These are phyloP conservation scores for Petrolisthes cinctipes DNA, from an alignment of 2,888 invertebrate species.

Conservation along the genomic window DNA sequence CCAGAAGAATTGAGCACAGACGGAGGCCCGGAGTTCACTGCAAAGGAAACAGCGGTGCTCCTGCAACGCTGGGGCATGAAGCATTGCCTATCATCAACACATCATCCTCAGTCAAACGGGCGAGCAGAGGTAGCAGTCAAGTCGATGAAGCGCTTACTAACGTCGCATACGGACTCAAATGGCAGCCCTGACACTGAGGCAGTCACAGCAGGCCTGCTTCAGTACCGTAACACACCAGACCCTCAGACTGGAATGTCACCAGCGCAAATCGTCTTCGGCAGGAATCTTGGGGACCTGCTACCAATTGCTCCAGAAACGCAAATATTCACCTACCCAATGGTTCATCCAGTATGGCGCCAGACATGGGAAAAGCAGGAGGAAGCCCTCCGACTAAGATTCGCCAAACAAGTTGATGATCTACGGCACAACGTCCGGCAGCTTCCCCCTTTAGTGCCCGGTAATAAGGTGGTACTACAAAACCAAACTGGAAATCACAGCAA, in stretches of 20 bases:
- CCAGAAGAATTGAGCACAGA: slow-evolving; percentile 38
- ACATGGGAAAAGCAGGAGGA: neutral
- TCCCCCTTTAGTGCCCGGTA: neutral
- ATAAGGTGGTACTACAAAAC: slow-evolving; percentile 7
- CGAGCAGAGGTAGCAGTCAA: slow-evolving; percentile 8
- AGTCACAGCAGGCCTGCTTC: neutral
- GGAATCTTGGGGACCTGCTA: neutral
- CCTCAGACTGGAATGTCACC: neutral
- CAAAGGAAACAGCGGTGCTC: neutral
- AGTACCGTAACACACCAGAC: slow-evolving; percentile 26
- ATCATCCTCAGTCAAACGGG: neutral
- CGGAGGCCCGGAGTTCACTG: slow-evolving; percentile 36
- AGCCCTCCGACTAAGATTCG: neutral
- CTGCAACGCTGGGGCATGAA: neutral
- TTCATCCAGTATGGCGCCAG: neutral
- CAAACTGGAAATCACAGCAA: neutral
- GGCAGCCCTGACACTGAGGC: slow-evolving; percentile 1
- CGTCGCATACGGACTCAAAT: neutral
- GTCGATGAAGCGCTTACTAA: neutral
- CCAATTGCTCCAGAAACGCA: too few species aligned
- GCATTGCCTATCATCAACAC: neutral
- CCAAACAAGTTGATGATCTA: neutral
- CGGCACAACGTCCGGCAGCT: neutral
- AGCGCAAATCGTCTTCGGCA: neutral
- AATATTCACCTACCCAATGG: too few species aligned